phyloP scores from a whole-genome alignment of 2,888 invertebrate genomes.

The Ennomos erosarius region DNA sequence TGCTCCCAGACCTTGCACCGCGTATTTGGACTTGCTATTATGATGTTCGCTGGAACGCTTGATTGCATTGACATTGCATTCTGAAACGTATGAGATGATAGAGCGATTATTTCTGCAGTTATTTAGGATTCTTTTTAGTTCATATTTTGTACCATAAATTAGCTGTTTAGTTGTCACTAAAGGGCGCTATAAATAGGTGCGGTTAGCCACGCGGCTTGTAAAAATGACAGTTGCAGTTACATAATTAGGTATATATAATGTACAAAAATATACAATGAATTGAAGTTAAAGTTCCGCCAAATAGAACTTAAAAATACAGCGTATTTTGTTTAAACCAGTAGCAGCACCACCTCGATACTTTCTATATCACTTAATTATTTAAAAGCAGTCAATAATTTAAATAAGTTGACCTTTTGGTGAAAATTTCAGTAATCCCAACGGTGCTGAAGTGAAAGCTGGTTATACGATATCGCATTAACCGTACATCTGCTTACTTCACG shows the following conservation, averaged over 20 bases:
- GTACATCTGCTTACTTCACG: constrained; percentile 53
- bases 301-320: constrained; percentile 1
- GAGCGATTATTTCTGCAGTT: too few relatives aligned
- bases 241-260: too few relatives aligned
- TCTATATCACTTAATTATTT: constrained; percentile 39
- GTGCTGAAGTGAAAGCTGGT: constrained; percentile 60
- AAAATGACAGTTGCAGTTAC: too few relatives aligned
- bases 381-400: constrained; percentile 42
- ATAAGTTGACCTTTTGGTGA: constrained; percentile 48
- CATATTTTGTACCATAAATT: too few relatives aligned
- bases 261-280: background rate
- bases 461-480: constrained; percentile 48
- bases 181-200: too few relatives aligned
- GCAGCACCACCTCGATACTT: constrained; percentile 16
- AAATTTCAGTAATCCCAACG: constrained; percentile 44
- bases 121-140: too few relatives aligned
- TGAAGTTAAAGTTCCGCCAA: background rate
- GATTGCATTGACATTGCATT: constrained; percentile 43
- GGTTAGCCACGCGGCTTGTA: too few relatives aligned
- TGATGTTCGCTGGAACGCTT: constrained; percentile 32
- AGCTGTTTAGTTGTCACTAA: too few relatives aligned
- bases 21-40: constrained; percentile 36
- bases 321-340: constrained; percentile 13
- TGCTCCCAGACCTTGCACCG: constrained; percentile 45
- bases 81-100: constrained; percentile 11